phyloP scores from a whole-genome alignment of 1,140 invertebrate species.

The Cotesia glomerata region DNA sequence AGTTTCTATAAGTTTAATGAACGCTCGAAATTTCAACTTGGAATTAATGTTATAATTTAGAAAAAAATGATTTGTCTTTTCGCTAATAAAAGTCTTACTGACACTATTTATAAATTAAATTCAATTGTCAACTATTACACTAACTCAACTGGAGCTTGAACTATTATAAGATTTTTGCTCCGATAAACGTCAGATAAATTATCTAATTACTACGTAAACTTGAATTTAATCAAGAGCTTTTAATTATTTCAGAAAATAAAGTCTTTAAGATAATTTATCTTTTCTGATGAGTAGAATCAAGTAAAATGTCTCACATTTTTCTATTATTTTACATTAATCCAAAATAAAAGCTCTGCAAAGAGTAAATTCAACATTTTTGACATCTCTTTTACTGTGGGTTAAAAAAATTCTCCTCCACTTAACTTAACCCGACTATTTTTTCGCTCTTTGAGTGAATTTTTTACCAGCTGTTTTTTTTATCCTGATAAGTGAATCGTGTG shows the following conservation, averaged over 20 bases:
- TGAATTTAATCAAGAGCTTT: slow-evolving; percentile 2
- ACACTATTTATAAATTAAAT: background rate
- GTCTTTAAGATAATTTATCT: too few species aligned
- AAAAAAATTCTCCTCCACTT: background rate
- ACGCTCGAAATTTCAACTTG: too few species aligned
- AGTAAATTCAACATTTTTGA: too few species aligned
- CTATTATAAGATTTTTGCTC: background rate
- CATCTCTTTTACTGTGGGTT: too few species aligned
- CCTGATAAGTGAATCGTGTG: background rate
- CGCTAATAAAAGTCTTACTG: background rate
- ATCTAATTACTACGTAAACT: slow-evolving; percentile 12
- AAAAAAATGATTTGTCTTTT: too few species aligned
- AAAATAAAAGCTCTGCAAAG: too few species aligned
- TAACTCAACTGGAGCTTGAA: background rate
- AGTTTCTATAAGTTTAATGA: too few species aligned
- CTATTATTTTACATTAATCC: too few species aligned
- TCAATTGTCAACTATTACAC: too few species aligned
- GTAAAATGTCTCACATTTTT: too few species aligned
- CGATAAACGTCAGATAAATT: slow-evolving; percentile 11
- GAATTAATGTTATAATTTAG: too few species aligned
- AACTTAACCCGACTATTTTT: background rate
- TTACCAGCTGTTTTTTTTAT: background rate
- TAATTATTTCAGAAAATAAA: background rate
- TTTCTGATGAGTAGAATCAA: too few species aligned
- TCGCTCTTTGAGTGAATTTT: background rate